Evolutionary conservation across 2,888 invertebrate species (phyloP), one percentile per base, ranked within the genome.

Genomic region (Dexiosoma caninum): DNA sequence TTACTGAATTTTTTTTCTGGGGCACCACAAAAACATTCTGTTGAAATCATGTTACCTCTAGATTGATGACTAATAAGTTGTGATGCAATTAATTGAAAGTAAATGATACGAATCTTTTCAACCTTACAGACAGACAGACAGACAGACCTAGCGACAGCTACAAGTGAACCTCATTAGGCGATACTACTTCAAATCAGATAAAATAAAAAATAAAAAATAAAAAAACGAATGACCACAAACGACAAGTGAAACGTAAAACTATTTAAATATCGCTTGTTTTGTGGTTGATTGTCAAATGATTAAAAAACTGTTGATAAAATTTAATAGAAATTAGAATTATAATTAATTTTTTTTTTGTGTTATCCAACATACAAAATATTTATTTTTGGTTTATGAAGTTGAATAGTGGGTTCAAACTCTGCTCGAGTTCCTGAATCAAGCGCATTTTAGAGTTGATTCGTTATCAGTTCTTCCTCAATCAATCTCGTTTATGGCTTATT

Each of bases 141-240:
- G 27, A 27, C 27, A 27, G 88, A n/a, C n/a, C n/a, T n/a, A n/a
- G n/a, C n/a, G n/a, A 87, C 60, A 72, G 14, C 16, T 88, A 89
- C 89, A 89, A 88, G 89, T 87, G 89, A 89, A 89, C 89, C 87
- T 88, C 89, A 89, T 89, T 89, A 89, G 86, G 86, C 83, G 84
- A 85, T 83, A 84, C 32, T 67, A 67, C 75, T 42, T 75, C 67
- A 67, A 66, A 32, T 32, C 32, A 32, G 75, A 75, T 75, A 75
- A 86, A 30, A 16, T 27, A 35, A n/a, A 85, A 85, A 37, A 60
- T 19, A 42, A 51, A 46, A 9, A 27, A 51, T 7, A 30, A 37
- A 2, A n/a, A 9, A 23, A 35, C 2, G 12, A 27, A 46, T 23
- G 19, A 44, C 23, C 44, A 14, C 6, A 8, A 40, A 40, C 49